A percentile compares a stretch with the other conserved stretches of the same genome.
phyloP scores from a whole-genome alignment of 2,113 vertebrate genomes.

The Callocephalon fimbriatum region DNA sequence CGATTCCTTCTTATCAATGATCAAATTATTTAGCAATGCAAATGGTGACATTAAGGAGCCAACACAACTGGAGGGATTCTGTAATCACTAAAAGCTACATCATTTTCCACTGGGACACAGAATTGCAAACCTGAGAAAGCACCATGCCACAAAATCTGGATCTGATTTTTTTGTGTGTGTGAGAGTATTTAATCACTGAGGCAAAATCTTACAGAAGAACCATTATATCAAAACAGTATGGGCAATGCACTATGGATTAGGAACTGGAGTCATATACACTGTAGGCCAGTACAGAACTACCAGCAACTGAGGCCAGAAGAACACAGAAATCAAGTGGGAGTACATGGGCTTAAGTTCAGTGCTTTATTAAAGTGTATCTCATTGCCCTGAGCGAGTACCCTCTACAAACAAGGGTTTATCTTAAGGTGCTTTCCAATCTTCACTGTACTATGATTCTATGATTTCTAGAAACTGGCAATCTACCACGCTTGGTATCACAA shows the following conservation, averaged over 20 bases:
- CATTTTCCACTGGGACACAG: not conserved
- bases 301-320: not conserved
- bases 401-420: not conserved
- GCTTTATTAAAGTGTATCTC: not conserved
- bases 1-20: not conserved
- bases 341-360: not conserved
- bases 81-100: rapidly evolving
- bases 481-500: not conserved
- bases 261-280: not conserved
- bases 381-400: not conserved
- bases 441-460: not conserved
- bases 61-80: not conserved
- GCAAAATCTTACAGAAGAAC: not conserved
- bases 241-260: not conserved
- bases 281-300: not conserved
- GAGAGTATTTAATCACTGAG: not conserved
- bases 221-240: not conserved
- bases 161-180: not conserved
- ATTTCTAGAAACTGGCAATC: not conserved
- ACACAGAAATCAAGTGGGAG: not conserved
- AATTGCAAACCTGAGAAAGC: not conserved
- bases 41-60: not conserved
- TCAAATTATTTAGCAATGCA: conserved; percentile 12
- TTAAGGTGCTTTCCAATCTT: not conserved
- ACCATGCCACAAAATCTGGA: not conserved